phyloP scores from a whole-genome alignment of 2,797 vertebrate species.

The Acanthopagrus latus region DNA sequence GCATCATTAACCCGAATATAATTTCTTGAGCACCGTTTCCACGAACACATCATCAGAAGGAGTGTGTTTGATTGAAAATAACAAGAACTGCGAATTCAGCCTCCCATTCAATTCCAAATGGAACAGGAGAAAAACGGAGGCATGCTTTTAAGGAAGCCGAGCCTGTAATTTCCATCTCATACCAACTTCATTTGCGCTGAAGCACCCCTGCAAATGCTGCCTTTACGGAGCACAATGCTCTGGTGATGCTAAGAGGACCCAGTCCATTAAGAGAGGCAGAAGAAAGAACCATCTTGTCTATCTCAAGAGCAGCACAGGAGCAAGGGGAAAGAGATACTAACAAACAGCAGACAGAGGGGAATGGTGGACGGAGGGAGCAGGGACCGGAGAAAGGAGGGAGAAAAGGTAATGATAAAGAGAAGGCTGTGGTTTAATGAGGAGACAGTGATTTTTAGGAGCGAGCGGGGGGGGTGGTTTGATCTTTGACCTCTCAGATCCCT shows the following conservation, averaged over 20 bases:
- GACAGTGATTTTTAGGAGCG: slow-evolving; percentile 50
- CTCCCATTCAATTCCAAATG: slow-evolving; percentile 62
- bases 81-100: slow-evolving; percentile 50
- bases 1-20: slow-evolving; percentile 81
- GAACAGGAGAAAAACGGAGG: slow-evolving; percentile 60
- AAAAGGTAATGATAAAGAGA: slow-evolving; percentile 16
- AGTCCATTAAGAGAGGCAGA: slow-evolving; percentile 63
- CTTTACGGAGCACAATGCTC: slow-evolving; percentile 61
- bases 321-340: slow-evolving; percentile 22
- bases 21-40: slow-evolving; percentile 74
- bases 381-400: slow-evolving; percentile 18
- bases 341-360: slow-evolving; percentile 39
- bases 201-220: slow-evolving; percentile 68
- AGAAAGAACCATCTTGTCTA: slow-evolving; percentile 53
- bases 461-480: slow-evolving; percentile 67
- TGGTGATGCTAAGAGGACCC: slow-evolving; percentile 61
- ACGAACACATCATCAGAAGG: slow-evolving; percentile 64
- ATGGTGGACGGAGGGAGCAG: slow-evolving; percentile 15
- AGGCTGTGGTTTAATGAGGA: slow-evolving; percentile 73
- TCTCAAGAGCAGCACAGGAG: slow-evolving; percentile 29
- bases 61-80: slow-evolving; percentile 78
- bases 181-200: slow-evolving; percentile 79
- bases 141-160: slow-evolving; percentile 73
- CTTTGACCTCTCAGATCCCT: slow-evolving; percentile 76
- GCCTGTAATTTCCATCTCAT: slow-evolving; percentile 82